Percentiles rank a stretch among this genome's conserved stretches.
phyloP scores from a whole-genome alignment of 30 jellyfish, hydroid and myxozoan genomes.

The Aurelia aurita region DNA sequence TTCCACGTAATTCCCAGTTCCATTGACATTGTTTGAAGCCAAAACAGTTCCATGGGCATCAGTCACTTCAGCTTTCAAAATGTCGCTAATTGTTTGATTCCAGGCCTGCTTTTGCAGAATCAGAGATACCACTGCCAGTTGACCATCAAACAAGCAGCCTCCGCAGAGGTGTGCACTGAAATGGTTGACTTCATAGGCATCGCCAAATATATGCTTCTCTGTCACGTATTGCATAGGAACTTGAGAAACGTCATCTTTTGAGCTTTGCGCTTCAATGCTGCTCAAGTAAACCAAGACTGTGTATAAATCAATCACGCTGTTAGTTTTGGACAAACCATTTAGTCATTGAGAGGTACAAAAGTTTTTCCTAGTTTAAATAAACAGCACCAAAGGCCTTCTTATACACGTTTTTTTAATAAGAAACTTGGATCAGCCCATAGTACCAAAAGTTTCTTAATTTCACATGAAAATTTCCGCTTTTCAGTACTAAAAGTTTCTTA shows the following conservation, averaged over 20 bases:
- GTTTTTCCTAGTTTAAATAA: too few relatives aligned
- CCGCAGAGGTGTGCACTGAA: slow-evolving; percentile 67
- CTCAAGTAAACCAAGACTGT: too few relatives aligned
- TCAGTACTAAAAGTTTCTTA: too few relatives aligned
- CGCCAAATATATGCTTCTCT: slow-evolving; percentile 47
- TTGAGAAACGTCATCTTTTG: neutral
- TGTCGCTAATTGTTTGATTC: slow-evolving; percentile 40
- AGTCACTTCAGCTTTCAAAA: slow-evolving; percentile 22
- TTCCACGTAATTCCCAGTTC: neutral
- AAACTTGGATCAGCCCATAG: too few relatives aligned
- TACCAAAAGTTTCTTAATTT: too few relatives aligned
- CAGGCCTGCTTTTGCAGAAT: slow-evolving; percentile 57
- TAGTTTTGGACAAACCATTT: too few relatives aligned
- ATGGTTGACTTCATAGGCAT: slow-evolving; percentile 42
- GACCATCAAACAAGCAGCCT: slow-evolving; percentile 55
- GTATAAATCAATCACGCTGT: too few relatives aligned
- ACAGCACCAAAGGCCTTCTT: too few relatives aligned
- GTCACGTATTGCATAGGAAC: slow-evolving; percentile 54
- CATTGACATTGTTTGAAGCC: slow-evolving; percentile 26
- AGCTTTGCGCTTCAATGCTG: too few relatives aligned
- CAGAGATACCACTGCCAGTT: slow-evolving; percentile 31
- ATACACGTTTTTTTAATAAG: too few relatives aligned
- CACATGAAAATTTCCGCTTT: too few relatives aligned
- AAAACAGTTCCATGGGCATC: slow-evolving; percentile 31
- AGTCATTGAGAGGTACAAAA: too few relatives aligned